These are phyloP conservation scores for Neodiprion virginianus DNA, from an alignment of 1,140 invertebrate genomes.

Conservation along the genomic window DNA sequence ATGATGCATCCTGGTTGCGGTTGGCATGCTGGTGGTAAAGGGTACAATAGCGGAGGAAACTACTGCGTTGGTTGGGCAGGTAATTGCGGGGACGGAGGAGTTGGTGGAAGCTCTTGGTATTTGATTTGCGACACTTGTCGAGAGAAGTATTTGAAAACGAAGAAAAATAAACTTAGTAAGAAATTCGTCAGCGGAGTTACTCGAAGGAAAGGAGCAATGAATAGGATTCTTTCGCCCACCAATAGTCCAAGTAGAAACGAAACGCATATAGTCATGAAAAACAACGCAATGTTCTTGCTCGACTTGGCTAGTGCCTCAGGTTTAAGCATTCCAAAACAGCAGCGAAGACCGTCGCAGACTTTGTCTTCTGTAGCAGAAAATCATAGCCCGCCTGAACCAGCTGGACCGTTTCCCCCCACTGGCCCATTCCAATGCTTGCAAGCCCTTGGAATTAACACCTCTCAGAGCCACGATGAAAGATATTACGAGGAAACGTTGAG, in stretches of 20 bases:
- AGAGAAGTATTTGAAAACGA: constrained; percentile 77
- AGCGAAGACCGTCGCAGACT: constrained; percentile 64
- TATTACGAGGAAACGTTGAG: constrained; percentile 65
- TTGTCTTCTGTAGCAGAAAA: constrained; percentile 70
- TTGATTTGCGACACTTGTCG: constrained; percentile 89
- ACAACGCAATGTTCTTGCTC: constrained; percentile 93
- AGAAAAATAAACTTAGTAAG: constrained; percentile 53
- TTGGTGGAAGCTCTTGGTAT: constrained; percentile 88
- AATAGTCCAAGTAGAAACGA: constrained; percentile 60
- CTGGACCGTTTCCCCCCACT: constrained; percentile 66
- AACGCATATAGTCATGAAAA: constrained; percentile 83
- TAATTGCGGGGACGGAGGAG: constrained; percentile 86
- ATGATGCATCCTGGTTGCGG: constrained; percentile 90
- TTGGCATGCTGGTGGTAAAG: constrained; percentile 82
- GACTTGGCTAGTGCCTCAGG: constrained; percentile 81
- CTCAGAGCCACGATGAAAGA: constrained; percentile 64
- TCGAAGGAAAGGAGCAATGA: constrained; percentile 36
- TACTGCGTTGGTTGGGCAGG: constrained; percentile 89
- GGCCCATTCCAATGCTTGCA: constrained; percentile 82
- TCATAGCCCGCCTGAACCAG: constrained; percentile 63
- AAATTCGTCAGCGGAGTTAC: constrained; percentile 41
- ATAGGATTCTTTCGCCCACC: constrained; percentile 51
- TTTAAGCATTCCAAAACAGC: constrained; percentile 59
- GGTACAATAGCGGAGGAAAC: constrained; percentile 85
- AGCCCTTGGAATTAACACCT: constrained; percentile 69